Evolutionary conservation across 2,797 vertebrate genomes (phyloP).

Genomic region (Siniperca obscura): DNA sequence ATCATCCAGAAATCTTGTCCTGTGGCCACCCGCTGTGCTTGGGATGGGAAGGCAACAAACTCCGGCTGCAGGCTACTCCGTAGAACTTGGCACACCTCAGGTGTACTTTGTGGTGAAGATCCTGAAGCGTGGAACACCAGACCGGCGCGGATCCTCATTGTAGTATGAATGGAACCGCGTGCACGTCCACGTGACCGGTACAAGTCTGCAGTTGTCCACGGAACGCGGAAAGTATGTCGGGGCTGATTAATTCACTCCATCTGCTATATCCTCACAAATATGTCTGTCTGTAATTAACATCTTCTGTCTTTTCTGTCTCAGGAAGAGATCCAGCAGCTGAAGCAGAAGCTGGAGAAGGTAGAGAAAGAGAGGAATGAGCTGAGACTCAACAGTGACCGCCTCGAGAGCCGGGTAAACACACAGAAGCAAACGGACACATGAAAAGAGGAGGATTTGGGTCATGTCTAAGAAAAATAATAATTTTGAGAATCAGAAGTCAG

Average conservation of each 20-base stretch:
- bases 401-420: conserved; percentile 91
- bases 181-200: no score
- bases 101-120: no score
- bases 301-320: conserved; percentile 59
- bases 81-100: no score
- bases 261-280: neutral
- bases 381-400: conserved; percentile 92
- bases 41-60: no score
- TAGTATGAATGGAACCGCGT: no score
- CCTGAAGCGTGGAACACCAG: no score
- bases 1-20: no score
- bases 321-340: conserved; percentile 97
- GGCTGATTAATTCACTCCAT: conserved; percentile 10
- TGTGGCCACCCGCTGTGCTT: no score
- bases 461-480: neutral
- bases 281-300: neutral
- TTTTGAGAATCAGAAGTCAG: neutral
- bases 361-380: conserved; percentile 97
- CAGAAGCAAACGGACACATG: neutral
- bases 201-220: no score
- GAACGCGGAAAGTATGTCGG: no score
- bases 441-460: neutral
- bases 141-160: no score
- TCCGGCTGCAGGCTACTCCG: no score
- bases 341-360: conserved; percentile 92